phyloP scores from a whole-genome alignment of 1,140 invertebrate genomes.

The Cardiocondyla obscurior region DNA sequence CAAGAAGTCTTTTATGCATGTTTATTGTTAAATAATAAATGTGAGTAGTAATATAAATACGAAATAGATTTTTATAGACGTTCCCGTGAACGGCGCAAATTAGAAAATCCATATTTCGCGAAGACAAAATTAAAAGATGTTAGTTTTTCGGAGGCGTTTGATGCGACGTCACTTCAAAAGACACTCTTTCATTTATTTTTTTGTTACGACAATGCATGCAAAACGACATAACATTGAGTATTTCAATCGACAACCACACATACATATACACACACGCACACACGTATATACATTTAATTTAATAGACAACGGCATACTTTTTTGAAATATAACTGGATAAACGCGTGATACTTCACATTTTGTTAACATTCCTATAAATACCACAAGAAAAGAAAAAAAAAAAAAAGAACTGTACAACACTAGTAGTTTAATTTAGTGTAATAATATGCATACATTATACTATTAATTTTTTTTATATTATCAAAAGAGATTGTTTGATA shows the following conservation, averaged over 20 bases:
- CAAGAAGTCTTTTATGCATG: not conserved
- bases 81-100: not conserved
- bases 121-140: not conserved
- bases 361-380: constrained; percentile 52
- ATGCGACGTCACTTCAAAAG: not conserved
- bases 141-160: not conserved
- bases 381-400: constrained; percentile 45
- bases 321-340: constrained; percentile 23
- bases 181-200: constrained; percentile 10
- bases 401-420: constrained; percentile 54
- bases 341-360: not conserved
- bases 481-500: constrained; percentile 67
- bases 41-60: constrained; percentile 4
- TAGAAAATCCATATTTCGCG: not conserved
- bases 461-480: constrained; percentile 57
- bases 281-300: constrained; percentile 9
- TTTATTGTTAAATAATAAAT: not conserved
- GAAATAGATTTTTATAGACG: not conserved
- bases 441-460: constrained; percentile 59
- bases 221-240: constrained; percentile 31
- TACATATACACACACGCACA: not conserved
- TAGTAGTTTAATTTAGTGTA: constrained; percentile 54
- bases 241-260: constrained; percentile 26
- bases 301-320: constrained; percentile 16
- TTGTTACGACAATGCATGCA: constrained; percentile 19